Conservation (phyloP, 2,888 invertebrate genomes). For the Mimumesa dahlbomi region DNA sequence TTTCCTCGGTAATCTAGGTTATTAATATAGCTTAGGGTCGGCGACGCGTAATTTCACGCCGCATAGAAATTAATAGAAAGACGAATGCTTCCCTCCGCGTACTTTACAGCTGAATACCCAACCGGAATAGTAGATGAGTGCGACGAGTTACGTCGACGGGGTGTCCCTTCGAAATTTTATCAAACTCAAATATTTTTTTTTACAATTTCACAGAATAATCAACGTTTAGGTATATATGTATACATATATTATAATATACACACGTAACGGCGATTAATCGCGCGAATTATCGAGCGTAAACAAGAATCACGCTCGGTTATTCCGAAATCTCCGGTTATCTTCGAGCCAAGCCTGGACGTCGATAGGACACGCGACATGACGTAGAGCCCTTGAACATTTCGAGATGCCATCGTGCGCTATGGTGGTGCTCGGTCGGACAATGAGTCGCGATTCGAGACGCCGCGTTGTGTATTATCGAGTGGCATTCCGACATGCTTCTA, state of each 20-base stretch:
- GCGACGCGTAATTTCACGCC: slow-evolving; percentile 64
- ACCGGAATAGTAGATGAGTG: slow-evolving; percentile 41
- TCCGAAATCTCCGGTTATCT: background rate
- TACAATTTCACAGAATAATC: no score
- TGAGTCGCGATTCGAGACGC: slow-evolving; percentile 57
- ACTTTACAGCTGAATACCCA: slow-evolving; percentile 33
- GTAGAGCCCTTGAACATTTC: slow-evolving; percentile 33
- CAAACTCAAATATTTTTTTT: no score
- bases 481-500: slow-evolving; percentile 73
- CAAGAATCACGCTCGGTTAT: background rate
- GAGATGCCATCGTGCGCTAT: slow-evolving; percentile 24
- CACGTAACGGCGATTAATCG: background rate
- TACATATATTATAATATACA: background rate
- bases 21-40: slow-evolving; percentile 77
- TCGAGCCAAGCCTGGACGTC: slow-evolving; percentile 20
- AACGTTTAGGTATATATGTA: background rate
- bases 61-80: slow-evolving; percentile 68
- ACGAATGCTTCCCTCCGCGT: slow-evolving; percentile 47
- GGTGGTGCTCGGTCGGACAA: slow-evolving; percentile 42
- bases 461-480: slow-evolving; percentile 67
- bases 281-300: background rate
- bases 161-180: no score
- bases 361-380: slow-evolving; percentile 39
- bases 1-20: slow-evolving; percentile 76
- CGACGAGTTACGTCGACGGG: no score